A percentile compares a stretch with the other conserved stretches of the same genome.
phyloP scores from a whole-genome alignment of 2,113 vertebrate species.

The Setophaga petechia region DNA sequence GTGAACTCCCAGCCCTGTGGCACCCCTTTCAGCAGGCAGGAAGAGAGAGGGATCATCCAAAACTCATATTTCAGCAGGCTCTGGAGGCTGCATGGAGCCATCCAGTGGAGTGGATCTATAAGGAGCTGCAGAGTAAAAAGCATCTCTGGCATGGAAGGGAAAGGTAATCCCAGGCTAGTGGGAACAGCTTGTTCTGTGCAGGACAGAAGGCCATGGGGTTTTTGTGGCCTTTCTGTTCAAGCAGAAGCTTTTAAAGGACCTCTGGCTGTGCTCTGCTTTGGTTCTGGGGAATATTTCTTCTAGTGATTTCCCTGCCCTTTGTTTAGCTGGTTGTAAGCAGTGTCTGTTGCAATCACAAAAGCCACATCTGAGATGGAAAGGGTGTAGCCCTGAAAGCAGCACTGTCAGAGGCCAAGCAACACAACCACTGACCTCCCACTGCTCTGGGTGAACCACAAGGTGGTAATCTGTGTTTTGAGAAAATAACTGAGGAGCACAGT shows the following conservation, averaged over 20 bases:
- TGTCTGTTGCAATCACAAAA: neutral
- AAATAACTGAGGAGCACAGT: neutral
- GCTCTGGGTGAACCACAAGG: neutral
- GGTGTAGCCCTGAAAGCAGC: neutral
- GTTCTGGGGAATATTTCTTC: neutral
- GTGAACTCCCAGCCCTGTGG: neutral
- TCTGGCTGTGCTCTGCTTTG: neutral
- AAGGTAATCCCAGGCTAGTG: neutral
- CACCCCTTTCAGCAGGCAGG: neutral
- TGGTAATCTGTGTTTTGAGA: neutral
- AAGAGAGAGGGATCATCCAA: neutral
- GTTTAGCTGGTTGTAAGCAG: neutral
- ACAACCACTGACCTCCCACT: fast-evolving
- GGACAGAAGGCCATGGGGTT: neutral
- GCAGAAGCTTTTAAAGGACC: neutral
- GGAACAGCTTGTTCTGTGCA: neutral
- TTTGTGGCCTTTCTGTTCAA: neutral
- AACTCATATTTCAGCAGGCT: neutral
- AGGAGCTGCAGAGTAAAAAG: neutral
- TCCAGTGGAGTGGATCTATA: neutral
- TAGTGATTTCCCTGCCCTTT: neutral
- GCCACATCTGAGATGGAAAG: neutral
- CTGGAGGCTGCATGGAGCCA: neutral
- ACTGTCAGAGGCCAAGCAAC: neutral
- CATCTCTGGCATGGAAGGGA: neutral